phyloP scores from a whole-genome alignment of 2,113 vertebrate genomes.

The Indicator maculatus region DNA sequence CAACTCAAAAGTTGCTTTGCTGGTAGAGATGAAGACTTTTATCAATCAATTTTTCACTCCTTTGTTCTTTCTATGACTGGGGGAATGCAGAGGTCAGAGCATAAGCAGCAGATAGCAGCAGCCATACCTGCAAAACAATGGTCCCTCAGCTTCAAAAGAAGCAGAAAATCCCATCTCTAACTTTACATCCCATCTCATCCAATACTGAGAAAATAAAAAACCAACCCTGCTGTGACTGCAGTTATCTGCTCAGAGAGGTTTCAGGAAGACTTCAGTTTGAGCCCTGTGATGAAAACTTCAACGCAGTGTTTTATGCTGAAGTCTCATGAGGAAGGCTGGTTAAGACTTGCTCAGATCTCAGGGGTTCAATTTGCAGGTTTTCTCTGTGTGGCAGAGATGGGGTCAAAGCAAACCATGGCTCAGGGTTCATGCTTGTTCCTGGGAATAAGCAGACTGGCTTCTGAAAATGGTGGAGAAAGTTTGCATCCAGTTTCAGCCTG shows the following conservation, averaged over 20 bases:
- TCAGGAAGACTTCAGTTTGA: not conserved
- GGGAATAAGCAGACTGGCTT: not conserved
- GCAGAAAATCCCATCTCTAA: not conserved
- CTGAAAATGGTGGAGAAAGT: not conserved
- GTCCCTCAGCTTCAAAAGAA: slow-evolving; percentile 46
- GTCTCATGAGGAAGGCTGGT: not conserved
- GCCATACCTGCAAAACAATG: slow-evolving; percentile 22
- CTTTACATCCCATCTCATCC: not conserved
- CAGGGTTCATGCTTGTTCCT: not conserved
- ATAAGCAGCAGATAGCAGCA: slow-evolving; percentile 35
- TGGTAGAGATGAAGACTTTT: slow-evolving; percentile 36
- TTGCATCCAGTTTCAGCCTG: not conserved
- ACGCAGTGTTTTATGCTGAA: not conserved
- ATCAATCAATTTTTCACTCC: slow-evolving; percentile 50
- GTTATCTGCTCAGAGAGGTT: not conserved
- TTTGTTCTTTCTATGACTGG: slow-evolving; percentile 56
- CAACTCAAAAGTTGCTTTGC: slow-evolving; percentile 15
- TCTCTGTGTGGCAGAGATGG: not conserved
- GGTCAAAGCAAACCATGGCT: not conserved
- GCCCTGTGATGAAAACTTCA: not conserved
- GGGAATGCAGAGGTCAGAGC: slow-evolving; percentile 66
- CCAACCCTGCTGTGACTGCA: not conserved
- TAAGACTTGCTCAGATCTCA: not conserved
- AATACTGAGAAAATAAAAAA: not conserved
- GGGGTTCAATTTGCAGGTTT: not conserved